Evolutionary conservation across 2,888 invertebrate species (phyloP).

Genomic region (Stenoptilia bipunctidactyla): DNA sequence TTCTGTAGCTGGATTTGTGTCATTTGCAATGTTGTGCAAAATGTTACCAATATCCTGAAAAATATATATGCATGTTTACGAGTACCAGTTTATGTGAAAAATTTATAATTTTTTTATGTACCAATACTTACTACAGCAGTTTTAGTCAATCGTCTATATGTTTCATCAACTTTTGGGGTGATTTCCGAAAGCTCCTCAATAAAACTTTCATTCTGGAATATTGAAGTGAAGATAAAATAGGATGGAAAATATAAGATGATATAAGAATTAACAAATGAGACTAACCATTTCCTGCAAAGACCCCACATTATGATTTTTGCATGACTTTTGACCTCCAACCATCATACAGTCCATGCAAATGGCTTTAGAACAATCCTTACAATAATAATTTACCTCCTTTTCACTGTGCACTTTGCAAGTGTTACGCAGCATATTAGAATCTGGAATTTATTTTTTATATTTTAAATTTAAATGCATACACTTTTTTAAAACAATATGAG

Average conservation of each 20-base stretch:
- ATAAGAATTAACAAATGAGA: background rate
- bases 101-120: too few relatives aligned
- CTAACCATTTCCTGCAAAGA: conserved; percentile 50
- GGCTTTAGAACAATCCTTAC: conserved; percentile 43
- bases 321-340: conserved; percentile 51
- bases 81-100: too few relatives aligned
- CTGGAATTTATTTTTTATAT: too few relatives aligned
- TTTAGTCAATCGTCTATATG: conserved; percentile 46
- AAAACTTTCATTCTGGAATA: conserved; percentile 43
- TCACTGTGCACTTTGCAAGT: conserved; percentile 35
- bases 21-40: conserved; percentile 38
- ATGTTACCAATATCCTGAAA: conserved; percentile 52
- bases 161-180: conserved; percentile 48
- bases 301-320: conserved; percentile 49
- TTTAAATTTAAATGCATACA: too few relatives aligned
- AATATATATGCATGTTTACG: too few relatives aligned
- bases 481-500: too few relatives aligned
- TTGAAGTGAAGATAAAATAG: too few relatives aligned
- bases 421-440: conserved; percentile 19
- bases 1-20: conserved; percentile 30
- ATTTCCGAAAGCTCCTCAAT: conserved; percentile 33
- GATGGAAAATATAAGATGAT: too few relatives aligned
- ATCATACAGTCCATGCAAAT: conserved; percentile 58
- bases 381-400: conserved; percentile 43
- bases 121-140: conserved; percentile 59